Evolutionary conservation across 1,140 invertebrate genomes (phyloP), one percentile per base, ranked within the genome.

Genomic region (Heliconius nattereri): DNA sequence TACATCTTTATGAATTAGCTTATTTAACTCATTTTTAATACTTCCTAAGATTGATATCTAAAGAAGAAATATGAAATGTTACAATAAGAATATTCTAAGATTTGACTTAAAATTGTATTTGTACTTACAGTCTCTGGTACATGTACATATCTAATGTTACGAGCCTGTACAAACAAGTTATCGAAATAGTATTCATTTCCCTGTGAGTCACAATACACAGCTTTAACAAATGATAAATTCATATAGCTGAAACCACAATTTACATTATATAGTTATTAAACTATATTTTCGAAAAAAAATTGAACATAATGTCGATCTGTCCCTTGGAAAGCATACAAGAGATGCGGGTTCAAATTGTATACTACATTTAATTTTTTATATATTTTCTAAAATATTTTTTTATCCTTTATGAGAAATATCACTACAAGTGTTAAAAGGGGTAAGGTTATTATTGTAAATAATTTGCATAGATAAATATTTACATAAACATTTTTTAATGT

Each of bases 71-170:
- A 8, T 75, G 7, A 75, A 7, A 75, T 35, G 7, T 35, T 71
- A 79, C 54, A 29, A 75, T 40, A 71, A 76, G n/a, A 45, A 26
- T 26, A 19, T 73, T 40, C 8, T 45, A 1, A 70, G 60, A 66
- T 19, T 60, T 57, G 13, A 66, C 26, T 16, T 66, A 66, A 66
- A 66, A 9, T 9, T 66, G 26, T 74, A 32, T 13, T 37, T 35
- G 13, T 83, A 95, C 95, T 96, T 86, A 96, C 96, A 80, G 95
- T 90, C 80, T 95, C 94, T 37, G 96, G 96, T 80, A 97, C 95
- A 78, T 97, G 96, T 7, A 97, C 95, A 89, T 95, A 96, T 85
- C 96, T 94, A 78, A 97, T 95, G 78, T 96, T 96, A 78, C 95
- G 89, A 11, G 95, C 95, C 71, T 96, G 96, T 23, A 97, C 87